Conservation (phyloP, 2,888 invertebrate species). For the Rhingia campestris region DNA sequence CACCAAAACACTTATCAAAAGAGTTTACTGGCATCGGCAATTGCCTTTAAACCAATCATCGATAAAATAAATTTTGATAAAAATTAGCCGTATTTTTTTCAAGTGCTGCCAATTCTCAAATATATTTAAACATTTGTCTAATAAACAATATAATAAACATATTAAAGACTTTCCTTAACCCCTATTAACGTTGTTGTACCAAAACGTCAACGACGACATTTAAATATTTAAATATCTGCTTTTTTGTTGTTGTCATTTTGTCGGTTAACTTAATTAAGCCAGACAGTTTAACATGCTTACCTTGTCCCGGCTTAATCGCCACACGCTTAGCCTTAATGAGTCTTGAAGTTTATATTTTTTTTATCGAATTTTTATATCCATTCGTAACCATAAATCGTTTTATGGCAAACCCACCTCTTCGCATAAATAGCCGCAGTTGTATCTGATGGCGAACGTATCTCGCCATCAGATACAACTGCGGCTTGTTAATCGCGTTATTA, state of each 20-base stretch:
- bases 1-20: no score
- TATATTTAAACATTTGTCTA: background rate
- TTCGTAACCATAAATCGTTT: conserved; percentile 64
- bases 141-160: background rate
- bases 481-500: conserved; percentile 70
- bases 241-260: conserved; percentile 39
- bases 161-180: background rate
- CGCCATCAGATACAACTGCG: conserved; percentile 21
- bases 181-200: conserved; percentile 10
- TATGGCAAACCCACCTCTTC: conserved; percentile 48
- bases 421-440: no score
- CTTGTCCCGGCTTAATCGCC: conserved; percentile 71
- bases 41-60: no score
- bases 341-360: conserved; percentile 52
- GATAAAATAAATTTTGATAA: no score
- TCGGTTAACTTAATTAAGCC: conserved; percentile 70
- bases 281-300: conserved; percentile 73
- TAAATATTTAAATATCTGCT: conserved; percentile 56
- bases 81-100: background rate
- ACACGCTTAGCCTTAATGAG: conserved; percentile 74
- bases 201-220: conserved; percentile 41
- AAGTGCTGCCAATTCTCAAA: conserved; percentile 17
- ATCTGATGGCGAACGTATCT: no score
- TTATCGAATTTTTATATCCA: conserved; percentile 39
- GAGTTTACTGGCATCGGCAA: no score